phyloP scores from a whole-genome alignment of 1,140 invertebrate genomes.

The Dermatophagoides farinae region DNA sequence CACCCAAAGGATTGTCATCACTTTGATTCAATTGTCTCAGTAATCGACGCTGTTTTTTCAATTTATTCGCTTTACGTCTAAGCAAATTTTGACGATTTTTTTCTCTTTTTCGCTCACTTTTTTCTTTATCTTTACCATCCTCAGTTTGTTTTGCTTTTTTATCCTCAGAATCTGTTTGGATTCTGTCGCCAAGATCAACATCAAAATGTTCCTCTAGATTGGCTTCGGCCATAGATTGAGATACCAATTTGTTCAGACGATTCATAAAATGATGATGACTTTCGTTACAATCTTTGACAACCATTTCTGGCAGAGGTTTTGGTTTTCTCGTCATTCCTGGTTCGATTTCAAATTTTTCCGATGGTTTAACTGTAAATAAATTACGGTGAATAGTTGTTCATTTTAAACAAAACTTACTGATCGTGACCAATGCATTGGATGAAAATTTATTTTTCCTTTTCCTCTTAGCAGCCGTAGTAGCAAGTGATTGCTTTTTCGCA shows the following conservation, averaged over 20 bases:
- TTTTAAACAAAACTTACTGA: no score
- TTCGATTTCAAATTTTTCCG: neutral
- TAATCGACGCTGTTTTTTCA: neutral
- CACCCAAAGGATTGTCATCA: neutral
- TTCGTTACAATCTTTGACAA: neutral
- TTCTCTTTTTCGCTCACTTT: neutral
- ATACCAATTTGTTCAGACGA: neutral
- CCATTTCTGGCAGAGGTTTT: neutral
- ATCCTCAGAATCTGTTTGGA: no score
- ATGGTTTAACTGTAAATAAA: neutral
- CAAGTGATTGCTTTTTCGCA: neutral
- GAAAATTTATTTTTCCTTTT: no score
- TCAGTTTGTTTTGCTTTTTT: neutral
- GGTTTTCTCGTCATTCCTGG: neutral
- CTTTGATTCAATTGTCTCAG: neutral
- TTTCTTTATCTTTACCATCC: neutral
- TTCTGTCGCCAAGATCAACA: neutral
- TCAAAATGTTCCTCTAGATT: constrained; percentile 4
- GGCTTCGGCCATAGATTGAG: neutral
- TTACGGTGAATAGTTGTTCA: no score
- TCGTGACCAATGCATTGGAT: no score
- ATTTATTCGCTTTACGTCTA: neutral
- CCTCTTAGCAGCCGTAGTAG: no score
- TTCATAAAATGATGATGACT: constrained; percentile 4
- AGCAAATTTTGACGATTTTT: neutral